Base-by-base conservation (phyloP, 2,797 vertebrate genomes). In the Tragopan temminckii region DNA sequence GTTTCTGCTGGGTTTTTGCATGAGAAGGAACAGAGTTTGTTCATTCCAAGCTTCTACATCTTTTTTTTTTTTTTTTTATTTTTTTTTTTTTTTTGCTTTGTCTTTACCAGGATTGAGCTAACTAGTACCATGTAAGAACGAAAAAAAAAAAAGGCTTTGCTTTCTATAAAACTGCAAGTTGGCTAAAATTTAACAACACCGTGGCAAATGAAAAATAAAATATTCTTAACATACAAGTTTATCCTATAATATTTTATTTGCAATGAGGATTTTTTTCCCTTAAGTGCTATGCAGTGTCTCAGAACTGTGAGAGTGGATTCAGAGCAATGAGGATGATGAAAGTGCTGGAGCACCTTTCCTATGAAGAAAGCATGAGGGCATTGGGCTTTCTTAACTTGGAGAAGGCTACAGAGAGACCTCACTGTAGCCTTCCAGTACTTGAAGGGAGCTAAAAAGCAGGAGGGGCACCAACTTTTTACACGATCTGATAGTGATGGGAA, bases 1-100 rank as follows among this genome's bases (percentile, higher is more conserved):
- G 64, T 91, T 95, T 96, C 89, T 96, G 87, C 75, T 93, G 93
- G 66, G 43, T 81, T 95, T 96, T 94, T 95, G 93, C 93, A 93
- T 2, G 53, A 93, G 75, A 94, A 95, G 79, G 62, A 78, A 78
- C 81, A 89, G 67, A 94, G 33, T 35, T 77, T 23, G 76, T 71
- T 95, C 94, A 93, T 97, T 96, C 92, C 94, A 95, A 85, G 61
- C 66, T 53, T 89, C 66, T 95, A 87, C 1, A 86, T 96, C 84
- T 91, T 72, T 25, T 50, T 50, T 50, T 13, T 50, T 50, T 50
- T 9, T 77, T 88, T 50, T 50, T 13, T 50, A 25, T 50, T 9
- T 77, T 88, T 90, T 96, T 96, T 94, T 42, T 42, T 17, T 42
- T 42, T 42, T 90, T 96, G 75, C 79, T 96, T 96, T 88, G 89